phyloP scores from a whole-genome alignment of 2,888 invertebrate genomes.

The Harpalus rubripes region DNA sequence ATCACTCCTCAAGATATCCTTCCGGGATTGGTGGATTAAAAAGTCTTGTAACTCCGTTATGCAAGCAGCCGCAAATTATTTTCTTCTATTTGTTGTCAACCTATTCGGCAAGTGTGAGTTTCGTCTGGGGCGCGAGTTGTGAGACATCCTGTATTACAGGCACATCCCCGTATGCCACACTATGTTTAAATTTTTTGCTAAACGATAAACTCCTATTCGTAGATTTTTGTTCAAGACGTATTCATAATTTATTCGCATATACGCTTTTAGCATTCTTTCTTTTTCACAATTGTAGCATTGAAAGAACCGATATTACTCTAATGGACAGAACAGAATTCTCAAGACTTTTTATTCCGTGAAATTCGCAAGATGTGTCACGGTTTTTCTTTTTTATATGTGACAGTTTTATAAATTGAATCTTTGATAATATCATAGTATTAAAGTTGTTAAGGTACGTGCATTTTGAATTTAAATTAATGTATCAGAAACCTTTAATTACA shows the following conservation, averaged over 20 bases:
- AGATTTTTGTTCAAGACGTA: slow-evolving; percentile 23
- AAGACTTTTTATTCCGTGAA: not conserved
- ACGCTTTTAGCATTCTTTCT: slow-evolving; percentile 35
- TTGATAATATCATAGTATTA: not conserved
- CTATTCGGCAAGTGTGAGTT: too few relatives aligned
- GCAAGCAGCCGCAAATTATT: too few relatives aligned
- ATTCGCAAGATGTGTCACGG: not conserved
- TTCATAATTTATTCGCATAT: slow-evolving; percentile 47
- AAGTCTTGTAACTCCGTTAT: too few relatives aligned
- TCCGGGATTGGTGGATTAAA: too few relatives aligned
- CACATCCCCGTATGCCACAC: too few relatives aligned
- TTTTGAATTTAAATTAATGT: not conserved
- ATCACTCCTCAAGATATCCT: too few relatives aligned
- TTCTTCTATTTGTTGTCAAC: too few relatives aligned
- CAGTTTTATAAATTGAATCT: not conserved
- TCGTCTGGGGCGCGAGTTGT: too few relatives aligned
- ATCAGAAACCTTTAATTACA: too few relatives aligned
- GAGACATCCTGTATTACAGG: too few relatives aligned
- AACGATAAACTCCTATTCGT: not conserved
- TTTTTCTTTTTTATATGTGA: slow-evolving; percentile 2
- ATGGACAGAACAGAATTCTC: slow-evolving; percentile 14
- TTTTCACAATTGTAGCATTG: slow-evolving; percentile 12
- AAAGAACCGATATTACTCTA: slow-evolving; percentile 24
- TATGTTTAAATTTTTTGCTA: not conserved
- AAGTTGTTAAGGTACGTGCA: not conserved